Percentiles rank a stretch among this genome's conserved stretches.
These are phyloP conservation scores for Arbacia lixula DNA, from an alignment of 53 echinoderm and acorn worm species.

Conservation along the genomic window DNA sequence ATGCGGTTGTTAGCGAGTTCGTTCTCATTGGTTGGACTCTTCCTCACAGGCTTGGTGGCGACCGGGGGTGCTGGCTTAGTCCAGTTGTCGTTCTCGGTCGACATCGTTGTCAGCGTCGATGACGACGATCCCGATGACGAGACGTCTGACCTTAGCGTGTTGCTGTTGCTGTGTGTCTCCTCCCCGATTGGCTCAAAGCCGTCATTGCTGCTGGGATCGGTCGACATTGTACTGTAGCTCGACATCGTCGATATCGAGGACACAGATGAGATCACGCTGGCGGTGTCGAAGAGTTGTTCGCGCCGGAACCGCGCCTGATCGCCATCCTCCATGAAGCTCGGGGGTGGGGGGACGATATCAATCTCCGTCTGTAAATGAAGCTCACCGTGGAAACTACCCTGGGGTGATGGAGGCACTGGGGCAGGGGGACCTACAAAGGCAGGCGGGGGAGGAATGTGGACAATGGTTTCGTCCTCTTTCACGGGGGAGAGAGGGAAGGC, in stretches of 20 bases:
- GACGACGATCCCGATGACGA: conserved; percentile 76
- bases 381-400: conserved; percentile 24
- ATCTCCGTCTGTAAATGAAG: conserved; percentile 20
- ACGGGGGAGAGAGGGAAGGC: conserved; percentile 62
- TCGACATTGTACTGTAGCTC: conserved; percentile 84
- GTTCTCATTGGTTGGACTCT: conserved; percentile 31
- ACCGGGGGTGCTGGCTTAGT: conserved; percentile 44
- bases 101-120: conserved; percentile 71
- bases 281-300: conserved; percentile 81
- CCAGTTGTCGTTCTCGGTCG: conserved; percentile 23
- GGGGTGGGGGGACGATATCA: conserved; percentile 69
- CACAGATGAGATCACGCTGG: conserved; percentile 89
- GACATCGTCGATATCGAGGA: conserved; percentile 96
- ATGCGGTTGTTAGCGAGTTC: conserved; percentile 7
- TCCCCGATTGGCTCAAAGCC: conserved; percentile 76
- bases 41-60: conserved; percentile 22
- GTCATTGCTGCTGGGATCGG: conserved; percentile 85
- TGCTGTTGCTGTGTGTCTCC: conserved; percentile 66
- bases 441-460: conserved; percentile 48
- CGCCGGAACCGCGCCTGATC: conserved; percentile 49
- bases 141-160: conserved; percentile 69
- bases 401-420: background rate
- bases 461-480: conserved; percentile 57
- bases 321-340: conserved; percentile 60
- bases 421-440: too few species aligned